These are phyloP conservation scores for Montipora sp. DNA, from an alignment of 64 coral and sea anemone genomes.

Conservation along the genomic window DNA sequence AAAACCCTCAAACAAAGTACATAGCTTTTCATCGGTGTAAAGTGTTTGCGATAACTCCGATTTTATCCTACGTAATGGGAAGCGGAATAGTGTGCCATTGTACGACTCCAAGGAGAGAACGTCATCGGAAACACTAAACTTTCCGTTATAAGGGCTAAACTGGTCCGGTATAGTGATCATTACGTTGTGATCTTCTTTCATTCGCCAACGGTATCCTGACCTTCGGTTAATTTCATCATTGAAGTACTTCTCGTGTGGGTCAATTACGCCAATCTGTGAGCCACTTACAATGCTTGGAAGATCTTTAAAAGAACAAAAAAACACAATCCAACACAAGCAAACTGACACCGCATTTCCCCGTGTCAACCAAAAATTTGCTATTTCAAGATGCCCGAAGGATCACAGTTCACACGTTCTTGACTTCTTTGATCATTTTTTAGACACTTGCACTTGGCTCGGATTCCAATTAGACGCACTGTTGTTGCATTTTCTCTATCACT, in stretches of 20 bases:
- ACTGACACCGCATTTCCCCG: too few relatives aligned
- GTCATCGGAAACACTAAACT: conserved; percentile 51
- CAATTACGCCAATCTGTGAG: conserved; percentile 53
- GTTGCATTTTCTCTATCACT: too few relatives aligned
- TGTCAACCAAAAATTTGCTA: too few relatives aligned
- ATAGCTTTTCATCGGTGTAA: conserved; percentile 5
- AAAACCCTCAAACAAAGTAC: conserved; percentile 74
- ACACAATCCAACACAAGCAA: background rate
- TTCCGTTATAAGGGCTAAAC: conserved; percentile 66
- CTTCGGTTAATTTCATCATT: background rate
- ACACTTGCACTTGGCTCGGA: too few relatives aligned
- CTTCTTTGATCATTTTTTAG: too few relatives aligned
- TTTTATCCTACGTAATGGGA: conserved; percentile 44
- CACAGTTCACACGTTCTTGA: too few relatives aligned
- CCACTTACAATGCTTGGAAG: conserved; percentile 77
- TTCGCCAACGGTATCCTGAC: conserved; percentile 54
- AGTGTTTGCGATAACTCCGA: conserved; percentile 65
- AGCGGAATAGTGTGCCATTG: conserved; percentile 75
- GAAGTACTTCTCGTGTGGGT: conserved; percentile 75
- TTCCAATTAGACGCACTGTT: too few relatives aligned
- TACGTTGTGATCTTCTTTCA: conserved; percentile 8
- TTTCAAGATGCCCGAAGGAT: too few relatives aligned
- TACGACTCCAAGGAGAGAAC: conserved; percentile 33
- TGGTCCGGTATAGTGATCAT: conserved; percentile 61
- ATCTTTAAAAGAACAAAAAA: conserved; percentile 12